Percentiles rank a stretch among this genome's conserved stretches.
Conservation (phyloP, 2,113 vertebrate genomes). For the Apteryx mantelli region DNA sequence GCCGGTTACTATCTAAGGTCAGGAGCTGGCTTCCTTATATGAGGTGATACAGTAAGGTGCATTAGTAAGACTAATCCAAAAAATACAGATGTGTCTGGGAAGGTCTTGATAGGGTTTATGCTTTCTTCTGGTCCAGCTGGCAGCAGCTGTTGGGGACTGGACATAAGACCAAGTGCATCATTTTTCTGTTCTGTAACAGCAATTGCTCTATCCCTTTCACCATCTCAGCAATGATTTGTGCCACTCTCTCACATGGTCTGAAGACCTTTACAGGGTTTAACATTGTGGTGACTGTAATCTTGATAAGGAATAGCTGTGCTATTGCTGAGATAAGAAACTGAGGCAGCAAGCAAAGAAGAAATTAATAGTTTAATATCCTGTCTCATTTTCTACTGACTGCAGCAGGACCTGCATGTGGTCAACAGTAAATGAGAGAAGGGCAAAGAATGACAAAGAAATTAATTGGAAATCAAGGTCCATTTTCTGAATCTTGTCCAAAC, state of each 20-base stretch:
- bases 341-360: not conserved
- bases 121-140: not conserved
- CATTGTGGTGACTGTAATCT: not conserved
- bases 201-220: not conserved
- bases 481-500: slow-evolving; percentile 6
- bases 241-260: not conserved
- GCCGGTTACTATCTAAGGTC: not conserved
- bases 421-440: not conserved
- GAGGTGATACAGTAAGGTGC: not conserved
- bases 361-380: slow-evolving; percentile 59
- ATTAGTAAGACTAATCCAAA: not conserved
- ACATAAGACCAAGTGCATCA: not conserved
- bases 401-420: not conserved
- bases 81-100: not conserved
- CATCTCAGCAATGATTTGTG: not conserved
- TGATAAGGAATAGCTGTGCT: not conserved
- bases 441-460: slow-evolving; percentile 43
- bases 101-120: not conserved
- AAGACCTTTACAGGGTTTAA: not conserved
- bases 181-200: not conserved
- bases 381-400: not conserved
- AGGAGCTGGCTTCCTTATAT: not conserved
- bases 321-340: slow-evolving; percentile 34
- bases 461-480: slow-evolving; percentile 31
- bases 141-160: not conserved